Evolutionary conservation across 2,113 vertebrate genomes (phyloP).

Genomic region (Conger conger): DNA sequence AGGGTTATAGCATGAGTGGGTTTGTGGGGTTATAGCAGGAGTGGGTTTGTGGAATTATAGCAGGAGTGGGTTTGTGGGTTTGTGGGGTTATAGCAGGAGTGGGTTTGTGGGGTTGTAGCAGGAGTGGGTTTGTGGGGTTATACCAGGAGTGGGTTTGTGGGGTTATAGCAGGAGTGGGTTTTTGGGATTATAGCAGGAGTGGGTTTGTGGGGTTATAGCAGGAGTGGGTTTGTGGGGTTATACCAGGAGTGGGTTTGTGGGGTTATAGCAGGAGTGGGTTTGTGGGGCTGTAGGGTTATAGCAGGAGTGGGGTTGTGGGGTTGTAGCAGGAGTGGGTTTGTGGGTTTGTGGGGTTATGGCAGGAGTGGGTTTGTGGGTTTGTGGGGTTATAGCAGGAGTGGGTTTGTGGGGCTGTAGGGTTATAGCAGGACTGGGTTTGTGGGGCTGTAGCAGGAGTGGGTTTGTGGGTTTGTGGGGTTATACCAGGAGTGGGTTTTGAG

Average conservation of each 20-base stretch:
- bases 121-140: no score
- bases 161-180: slow-evolving; percentile 85
- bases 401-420: slow-evolving; percentile 96
- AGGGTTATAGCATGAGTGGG: slow-evolving; percentile 97
- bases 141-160: slow-evolving; percentile 88
- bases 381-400: slow-evolving; percentile 89
- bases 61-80: slow-evolving; percentile 90
- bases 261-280: slow-evolving; percentile 89
- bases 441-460: slow-evolving; percentile 90
- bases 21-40: no score
- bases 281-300: slow-evolving; percentile 98
- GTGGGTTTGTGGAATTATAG: no score
- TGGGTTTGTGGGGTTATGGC: slow-evolving; percentile 99
- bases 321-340: slow-evolving; percentile 88
- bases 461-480: slow-evolving; percentile 97
- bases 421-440: slow-evolving; percentile 78
- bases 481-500: slow-evolving; percentile 73
- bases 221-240: slow-evolving; percentile 88
- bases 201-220: no score
- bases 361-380: slow-evolving; percentile 72
- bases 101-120: no score
- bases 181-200: no score
- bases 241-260: no score
- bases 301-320: slow-evolving; percentile 72
- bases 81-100: slow-evolving; percentile 99